phyloP scores from a whole-genome alignment of 2,113 vertebrate genomes.

The Emydocephalus ijimae region DNA sequence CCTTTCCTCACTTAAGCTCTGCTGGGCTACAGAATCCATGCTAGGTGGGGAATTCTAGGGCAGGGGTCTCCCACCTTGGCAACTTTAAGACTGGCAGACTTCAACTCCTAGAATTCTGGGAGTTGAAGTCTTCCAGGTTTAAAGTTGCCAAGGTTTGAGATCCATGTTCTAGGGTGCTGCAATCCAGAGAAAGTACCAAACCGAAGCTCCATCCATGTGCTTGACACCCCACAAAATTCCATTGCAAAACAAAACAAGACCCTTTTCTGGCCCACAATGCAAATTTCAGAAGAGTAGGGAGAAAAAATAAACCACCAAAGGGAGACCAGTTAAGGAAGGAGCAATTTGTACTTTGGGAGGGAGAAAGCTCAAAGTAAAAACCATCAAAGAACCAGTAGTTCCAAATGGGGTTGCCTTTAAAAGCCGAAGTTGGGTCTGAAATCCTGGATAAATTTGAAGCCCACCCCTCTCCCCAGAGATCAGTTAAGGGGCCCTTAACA shows the following conservation, averaged over 20 bases:
- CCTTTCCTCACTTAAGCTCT: neutral
- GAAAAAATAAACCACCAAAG: neutral
- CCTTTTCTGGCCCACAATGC: neutral
- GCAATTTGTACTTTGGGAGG: neutral
- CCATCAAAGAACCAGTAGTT: rapidly evolving
- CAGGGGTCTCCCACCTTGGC: no score
- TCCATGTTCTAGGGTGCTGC: neutral
- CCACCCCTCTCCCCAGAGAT: no score
- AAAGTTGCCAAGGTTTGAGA: no score
- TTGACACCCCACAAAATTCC: neutral
- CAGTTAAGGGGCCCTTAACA: no score
- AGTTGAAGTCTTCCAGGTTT: no score
- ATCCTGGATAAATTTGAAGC: neutral
- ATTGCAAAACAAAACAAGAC: neutral
- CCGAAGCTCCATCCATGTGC: no score
- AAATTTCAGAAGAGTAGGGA: no score
- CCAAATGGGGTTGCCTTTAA: neutral
- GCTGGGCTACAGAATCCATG: neutral
- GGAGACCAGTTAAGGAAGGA: no score
- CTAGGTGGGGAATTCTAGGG: neutral
- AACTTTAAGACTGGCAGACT: no score
- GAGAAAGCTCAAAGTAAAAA: neutral
- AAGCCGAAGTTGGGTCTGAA: no score
- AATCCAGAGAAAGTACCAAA: neutral
- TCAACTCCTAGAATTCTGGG: no score